Evolutionary conservation across 2,888 invertebrate species (phyloP), one percentile per base, ranked within the genome.

Genomic region (Ditula angustiorana): DNA sequence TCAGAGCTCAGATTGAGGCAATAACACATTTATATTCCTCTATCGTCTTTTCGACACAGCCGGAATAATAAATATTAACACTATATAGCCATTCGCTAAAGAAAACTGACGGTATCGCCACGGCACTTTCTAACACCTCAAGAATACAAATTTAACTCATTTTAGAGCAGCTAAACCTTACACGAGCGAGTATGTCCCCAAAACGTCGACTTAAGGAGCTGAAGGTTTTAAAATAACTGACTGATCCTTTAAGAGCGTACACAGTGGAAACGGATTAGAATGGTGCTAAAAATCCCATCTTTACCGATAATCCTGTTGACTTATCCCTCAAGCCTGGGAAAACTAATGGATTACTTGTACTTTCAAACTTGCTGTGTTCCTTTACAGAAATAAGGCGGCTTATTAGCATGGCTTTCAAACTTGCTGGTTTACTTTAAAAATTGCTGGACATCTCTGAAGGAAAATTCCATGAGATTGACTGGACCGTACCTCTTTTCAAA

Each of bases 31-130:
- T 61, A 61, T 68, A 91, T 91, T 90, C 91, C 72, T 77, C 69
- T 71, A 74, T 76, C 86, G 87, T 82, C 75, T 75, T 71, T 69
- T 74, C 75, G 78, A 78, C 82, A 85, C 87, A 82, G 79, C 77
- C 81, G 76, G 91, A 89, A 90, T 90, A 90, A 87, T 87, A 90
- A 88, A 83, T 78, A 79, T 81, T 80, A 84, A 81, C 82, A 83
- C 83, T 80, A 82, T 75, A 85, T 76, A 83, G 81, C 80, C 81
- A 81, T 83, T 85, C 79, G 80, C 82, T 74, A 83, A 86, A 89
- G 87, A 87, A 41, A 87, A 86, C 86, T 81, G 81, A 76, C 84
- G 82, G 85, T 87, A 88, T 87, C 83, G 78, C 83, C 83, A 74
- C 70, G 64, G 68, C 74, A 80, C 84, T 84, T 83, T 82, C 80